A percentile compares a stretch with the other conserved stretches of the same genome.
Conservation (phyloP, 2,888 invertebrate species). For the Athetis lepigone region DNA sequence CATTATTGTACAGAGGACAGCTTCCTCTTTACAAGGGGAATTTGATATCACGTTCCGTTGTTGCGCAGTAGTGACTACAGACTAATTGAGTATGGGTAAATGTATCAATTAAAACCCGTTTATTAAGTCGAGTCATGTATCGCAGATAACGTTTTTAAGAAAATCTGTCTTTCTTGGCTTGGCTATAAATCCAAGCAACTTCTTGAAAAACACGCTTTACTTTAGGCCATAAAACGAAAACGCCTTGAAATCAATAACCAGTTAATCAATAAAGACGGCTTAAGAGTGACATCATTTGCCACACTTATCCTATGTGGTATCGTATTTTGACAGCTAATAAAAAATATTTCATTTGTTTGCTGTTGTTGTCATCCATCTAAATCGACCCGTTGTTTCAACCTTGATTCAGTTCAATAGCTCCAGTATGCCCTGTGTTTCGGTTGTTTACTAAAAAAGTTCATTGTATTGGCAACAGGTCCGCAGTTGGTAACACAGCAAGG, state of each 20-base stretch:
- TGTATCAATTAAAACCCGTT: not conserved
- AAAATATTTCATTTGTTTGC: too few relatives aligned
- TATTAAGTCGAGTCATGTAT: not conserved
- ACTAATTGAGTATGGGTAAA: too few relatives aligned
- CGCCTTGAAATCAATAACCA: too few relatives aligned
- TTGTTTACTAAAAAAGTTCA: constrained; percentile 43
- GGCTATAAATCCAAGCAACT: too few relatives aligned
- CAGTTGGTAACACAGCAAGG: constrained; percentile 41
- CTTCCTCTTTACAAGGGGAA: not conserved
- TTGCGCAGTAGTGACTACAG: too few relatives aligned
- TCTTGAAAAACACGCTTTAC: too few relatives aligned
- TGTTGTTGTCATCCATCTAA: too few relatives aligned
- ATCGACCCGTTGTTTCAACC: constrained; percentile 9
- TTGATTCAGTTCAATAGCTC: constrained; percentile 36
- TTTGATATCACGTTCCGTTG: not conserved
- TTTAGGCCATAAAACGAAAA: too few relatives aligned
- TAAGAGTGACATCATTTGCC: too few relatives aligned
- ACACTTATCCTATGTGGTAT: too few relatives aligned
- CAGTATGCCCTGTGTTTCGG: constrained; percentile 1
- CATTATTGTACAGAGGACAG: not conserved
- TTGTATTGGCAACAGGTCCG: constrained; percentile 43
- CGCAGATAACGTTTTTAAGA: not conserved
- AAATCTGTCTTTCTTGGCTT: not conserved
- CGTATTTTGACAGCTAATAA: too few relatives aligned
- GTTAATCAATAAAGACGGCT: too few relatives aligned